These are phyloP conservation scores for Formica exsecta DNA, from an alignment of 1,140 invertebrate species.

Conservation along the genomic window DNA sequence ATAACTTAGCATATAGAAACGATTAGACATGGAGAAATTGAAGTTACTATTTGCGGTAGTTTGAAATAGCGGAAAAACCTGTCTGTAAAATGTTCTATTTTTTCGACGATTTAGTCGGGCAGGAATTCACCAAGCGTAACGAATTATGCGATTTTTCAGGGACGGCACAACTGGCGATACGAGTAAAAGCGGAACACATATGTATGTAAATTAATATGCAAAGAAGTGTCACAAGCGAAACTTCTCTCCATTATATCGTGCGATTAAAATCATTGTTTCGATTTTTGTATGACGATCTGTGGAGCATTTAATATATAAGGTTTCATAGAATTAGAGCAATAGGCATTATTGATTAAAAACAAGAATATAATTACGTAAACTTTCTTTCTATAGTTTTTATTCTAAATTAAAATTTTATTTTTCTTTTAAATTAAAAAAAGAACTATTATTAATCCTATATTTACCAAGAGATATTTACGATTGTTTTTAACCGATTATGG, in stretches of 20 bases:
- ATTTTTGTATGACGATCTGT: background rate
- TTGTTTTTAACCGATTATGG: background rate
- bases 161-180: slow-evolving; percentile 25
- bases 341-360: background rate
- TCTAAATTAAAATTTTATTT: too few relatives aligned
- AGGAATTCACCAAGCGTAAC: slow-evolving; percentile 44
- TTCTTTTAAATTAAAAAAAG: background rate
- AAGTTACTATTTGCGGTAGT: slow-evolving; percentile 30
- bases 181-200: slow-evolving; percentile 58
- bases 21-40: slow-evolving; percentile 1
- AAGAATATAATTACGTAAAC: background rate
- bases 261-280: background rate
- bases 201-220: slow-evolving; percentile 11
- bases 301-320: background rate
- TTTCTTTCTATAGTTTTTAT: background rate
- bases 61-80: slow-evolving; percentile 11
- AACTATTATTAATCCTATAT: background rate
- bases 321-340: background rate
- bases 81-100: slow-evolving; percentile 14
- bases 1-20: slow-evolving; percentile 14
- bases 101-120: slow-evolving; percentile 45
- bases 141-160: slow-evolving; percentile 61
- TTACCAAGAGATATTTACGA: background rate
- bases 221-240: slow-evolving; percentile 57
- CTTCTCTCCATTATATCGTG: slow-evolving; percentile 3